Percentiles rank a stretch among this genome's conserved stretches.
phyloP scores from a whole-genome alignment of 2,797 vertebrate genomes.

The Pseudochirops corinnae region DNA sequence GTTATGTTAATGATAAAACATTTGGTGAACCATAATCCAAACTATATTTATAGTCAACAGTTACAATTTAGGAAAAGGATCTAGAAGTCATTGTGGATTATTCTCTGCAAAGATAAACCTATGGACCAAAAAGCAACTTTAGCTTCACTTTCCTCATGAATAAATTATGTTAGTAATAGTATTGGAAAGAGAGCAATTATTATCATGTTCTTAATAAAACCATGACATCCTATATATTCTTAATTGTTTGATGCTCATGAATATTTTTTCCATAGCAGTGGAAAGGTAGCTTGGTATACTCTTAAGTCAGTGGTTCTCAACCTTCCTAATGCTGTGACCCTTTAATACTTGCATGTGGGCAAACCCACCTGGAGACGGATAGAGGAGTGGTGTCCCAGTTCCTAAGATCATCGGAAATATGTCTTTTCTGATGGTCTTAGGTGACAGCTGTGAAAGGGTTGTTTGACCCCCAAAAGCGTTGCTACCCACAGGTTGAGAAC shows the following conservation, averaged over 20 bases:
- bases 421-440: no score
- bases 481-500: no score
- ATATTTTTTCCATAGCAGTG: not conserved
- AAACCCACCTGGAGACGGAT: no score
- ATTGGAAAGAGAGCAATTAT: conserved; percentile 54
- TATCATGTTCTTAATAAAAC: conserved; percentile 36
- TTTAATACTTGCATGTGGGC: no score
- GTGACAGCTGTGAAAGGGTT: no score
- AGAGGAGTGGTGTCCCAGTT: no score
- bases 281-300: not conserved
- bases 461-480: no score
- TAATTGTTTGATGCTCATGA: not conserved
- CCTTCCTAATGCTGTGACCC: no score
- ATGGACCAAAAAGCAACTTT: not conserved
- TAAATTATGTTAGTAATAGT: not conserved
- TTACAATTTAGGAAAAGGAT: conserved; percentile 25
- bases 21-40: not conserved
- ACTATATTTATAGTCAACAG: not conserved
- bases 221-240: conserved; percentile 8
- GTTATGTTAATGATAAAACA: not conserved
- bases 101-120: conserved; percentile 6
- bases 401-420: no score
- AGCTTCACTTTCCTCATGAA: not conserved
- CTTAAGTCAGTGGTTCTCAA: no score
- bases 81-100: conserved; percentile 35